Base-by-base conservation (phyloP, 2,113 vertebrate genomes). In the Fregata magnificens region DNA sequence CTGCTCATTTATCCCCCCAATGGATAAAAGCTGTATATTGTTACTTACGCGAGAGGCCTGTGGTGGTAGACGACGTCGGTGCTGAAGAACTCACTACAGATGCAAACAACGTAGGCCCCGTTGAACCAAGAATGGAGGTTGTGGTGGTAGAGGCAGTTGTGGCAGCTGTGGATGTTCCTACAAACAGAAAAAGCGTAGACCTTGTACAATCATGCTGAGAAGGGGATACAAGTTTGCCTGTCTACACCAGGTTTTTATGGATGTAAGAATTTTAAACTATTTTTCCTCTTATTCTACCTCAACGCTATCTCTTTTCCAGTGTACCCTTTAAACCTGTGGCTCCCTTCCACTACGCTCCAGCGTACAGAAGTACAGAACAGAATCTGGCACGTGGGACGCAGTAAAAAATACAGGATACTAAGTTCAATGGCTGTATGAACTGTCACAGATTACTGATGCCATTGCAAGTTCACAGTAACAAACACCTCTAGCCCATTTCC, bases 31-130 rank as follows among this genome's bases (percentile, higher is more conserved):
- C 16, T 10, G 20, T 28, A 40, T 9, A 42, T 4, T 18, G 31
- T 32, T 67, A 97, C 98, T 98, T 96, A 99, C 98, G 81, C 13
- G 95, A 91, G 47, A 99, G 98, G 59, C 97, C 97, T 7, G 91
- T 38, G 53, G 65, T 62, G 2, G 98, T 91, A 13, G 97, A 15
- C 1, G 98, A 55, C 0, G 98, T 87, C 0, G 97, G 91, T 8
- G 97, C 25, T 17, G 98, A 82, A 12, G 98, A 81, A 15, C 95
- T 95, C 3, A 90, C 87, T 74, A 98, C 81, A 0, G 98, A 97
- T 0, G 97, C 77, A 40, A 98, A 98, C 78, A 98, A 44, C 0
- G 97, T 83, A 62, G 98, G 89, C 9, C 97, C 98, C 1, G 97
- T 32, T 15, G 96, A 61, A 32, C 96, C 96, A 36, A 96, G 96